Evolutionary conservation across 1,140 invertebrate genomes (phyloP).

Genomic region (Lepidurus arcticus): DNA sequence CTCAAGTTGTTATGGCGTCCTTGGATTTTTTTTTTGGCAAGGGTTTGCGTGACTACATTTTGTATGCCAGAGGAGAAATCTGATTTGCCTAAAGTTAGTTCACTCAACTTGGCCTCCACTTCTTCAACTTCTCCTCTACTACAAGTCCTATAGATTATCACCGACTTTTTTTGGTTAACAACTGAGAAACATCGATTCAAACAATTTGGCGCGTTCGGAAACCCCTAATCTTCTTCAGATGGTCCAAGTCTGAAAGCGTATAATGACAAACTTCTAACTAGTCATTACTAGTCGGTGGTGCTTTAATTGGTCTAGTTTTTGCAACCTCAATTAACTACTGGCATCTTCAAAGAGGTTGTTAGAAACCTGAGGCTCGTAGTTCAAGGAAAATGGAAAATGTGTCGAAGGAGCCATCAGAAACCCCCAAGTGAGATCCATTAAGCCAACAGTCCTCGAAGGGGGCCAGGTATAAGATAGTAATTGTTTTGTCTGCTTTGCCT

Average conservation of each 20-base stretch:
- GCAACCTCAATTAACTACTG: neutral
- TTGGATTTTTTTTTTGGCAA: neutral
- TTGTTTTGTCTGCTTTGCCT: neutral
- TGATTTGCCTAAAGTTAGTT: constrained; percentile 2
- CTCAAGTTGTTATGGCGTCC: constrained; percentile 11
- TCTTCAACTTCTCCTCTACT: no score
- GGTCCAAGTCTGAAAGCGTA: neutral
- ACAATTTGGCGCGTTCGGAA: no score
- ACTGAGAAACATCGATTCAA: no score
- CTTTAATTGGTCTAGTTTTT: neutral
- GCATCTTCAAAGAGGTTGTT: neutral
- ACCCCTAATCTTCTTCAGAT: neutral
- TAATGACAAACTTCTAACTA: neutral
- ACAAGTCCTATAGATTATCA: no score
- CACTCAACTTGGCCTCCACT: neutral
- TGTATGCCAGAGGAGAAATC: neutral
- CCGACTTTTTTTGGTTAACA: no score
- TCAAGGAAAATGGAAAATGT: neutral
- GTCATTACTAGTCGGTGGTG: neutral
- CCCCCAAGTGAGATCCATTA: constrained; percentile 7
- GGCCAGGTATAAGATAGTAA: neutral
- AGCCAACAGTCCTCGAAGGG: neutral
- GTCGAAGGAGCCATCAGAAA: neutral
- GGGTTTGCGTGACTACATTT: constrained; percentile 3
- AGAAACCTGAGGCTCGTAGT: neutral